These are phyloP conservation scores for Nettapus auritus DNA, from an alignment of 2,113 vertebrate species.

Conservation along the genomic window DNA sequence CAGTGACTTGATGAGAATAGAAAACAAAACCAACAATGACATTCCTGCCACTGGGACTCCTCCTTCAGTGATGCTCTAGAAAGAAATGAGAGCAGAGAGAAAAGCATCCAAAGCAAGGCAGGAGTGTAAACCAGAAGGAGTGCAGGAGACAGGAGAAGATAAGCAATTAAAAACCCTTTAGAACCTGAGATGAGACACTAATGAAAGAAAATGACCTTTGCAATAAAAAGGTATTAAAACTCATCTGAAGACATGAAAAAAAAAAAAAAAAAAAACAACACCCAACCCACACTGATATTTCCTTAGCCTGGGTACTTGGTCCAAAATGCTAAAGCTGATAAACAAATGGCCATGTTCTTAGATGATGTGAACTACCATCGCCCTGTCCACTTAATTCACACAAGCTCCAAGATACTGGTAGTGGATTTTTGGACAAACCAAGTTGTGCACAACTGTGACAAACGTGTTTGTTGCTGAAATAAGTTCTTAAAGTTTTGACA, in stretches of 20 bases:
- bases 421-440: neutral
- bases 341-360: neutral
- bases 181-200: neutral
- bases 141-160: neutral
- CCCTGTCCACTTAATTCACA: neutral
- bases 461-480: neutral
- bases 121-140: neutral
- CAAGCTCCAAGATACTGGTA: neutral
- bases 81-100: neutral
- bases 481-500: neutral
- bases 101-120: neutral
- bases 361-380: neutral
- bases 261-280: neutral
- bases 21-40: conserved; percentile 49
- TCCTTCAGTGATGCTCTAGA: neutral
- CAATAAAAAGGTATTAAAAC: neutral
- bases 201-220: neutral
- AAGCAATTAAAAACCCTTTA: neutral
- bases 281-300: neutral
- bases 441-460: neutral
- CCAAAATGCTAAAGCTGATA: neutral
- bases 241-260: neutral
- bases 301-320: neutral
- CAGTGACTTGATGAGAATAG: conserved; percentile 20
- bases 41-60: neutral